phyloP scores from a whole-genome alignment of 2,797 vertebrate species.

The Sebastes diaconus region DNA sequence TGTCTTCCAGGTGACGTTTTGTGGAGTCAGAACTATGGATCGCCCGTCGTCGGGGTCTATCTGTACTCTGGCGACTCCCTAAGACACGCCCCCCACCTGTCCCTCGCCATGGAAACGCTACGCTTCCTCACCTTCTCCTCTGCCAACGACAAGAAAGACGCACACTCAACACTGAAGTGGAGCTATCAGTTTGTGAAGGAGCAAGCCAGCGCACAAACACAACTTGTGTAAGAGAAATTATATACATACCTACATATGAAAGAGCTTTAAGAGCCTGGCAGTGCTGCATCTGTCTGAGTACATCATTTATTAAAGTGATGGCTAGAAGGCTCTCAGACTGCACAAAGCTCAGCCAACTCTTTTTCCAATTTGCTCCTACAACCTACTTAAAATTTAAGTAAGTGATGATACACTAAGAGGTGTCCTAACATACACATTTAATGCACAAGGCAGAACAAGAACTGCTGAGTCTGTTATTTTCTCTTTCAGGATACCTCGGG shows the following conservation, averaged over 20 bases:
- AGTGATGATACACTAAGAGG: neutral
- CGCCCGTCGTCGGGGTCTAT: conserved; percentile 91
- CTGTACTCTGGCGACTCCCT: conserved; percentile 92
- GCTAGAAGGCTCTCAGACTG: neutral
- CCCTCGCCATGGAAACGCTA: conserved; percentile 92
- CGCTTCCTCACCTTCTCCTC: conserved; percentile 93
- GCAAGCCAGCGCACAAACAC: conserved; percentile 86
- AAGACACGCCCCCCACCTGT: conserved; percentile 89
- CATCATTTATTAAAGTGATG: neutral
- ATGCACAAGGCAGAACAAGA: neutral
- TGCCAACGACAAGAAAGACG: conserved; percentile 54
- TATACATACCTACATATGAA: too few species aligned
- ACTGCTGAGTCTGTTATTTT: neutral
- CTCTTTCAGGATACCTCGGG: neutral
- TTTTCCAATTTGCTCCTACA: neutral
- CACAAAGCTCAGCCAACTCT: neutral
- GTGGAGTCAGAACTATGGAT: conserved; percentile 95
- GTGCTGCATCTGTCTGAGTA: neutral
- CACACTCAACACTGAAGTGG: conserved; percentile 87
- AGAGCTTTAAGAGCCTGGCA: neutral
- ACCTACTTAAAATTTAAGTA: neutral
- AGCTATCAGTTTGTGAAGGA: conserved; percentile 85
- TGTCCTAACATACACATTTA: neutral
- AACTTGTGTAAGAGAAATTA: conserved; percentile 83
- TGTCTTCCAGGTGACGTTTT: conserved; percentile 84